phyloP scores from a whole-genome alignment of 1,140 invertebrate species.

The Brachionus plicatilis region DNA sequence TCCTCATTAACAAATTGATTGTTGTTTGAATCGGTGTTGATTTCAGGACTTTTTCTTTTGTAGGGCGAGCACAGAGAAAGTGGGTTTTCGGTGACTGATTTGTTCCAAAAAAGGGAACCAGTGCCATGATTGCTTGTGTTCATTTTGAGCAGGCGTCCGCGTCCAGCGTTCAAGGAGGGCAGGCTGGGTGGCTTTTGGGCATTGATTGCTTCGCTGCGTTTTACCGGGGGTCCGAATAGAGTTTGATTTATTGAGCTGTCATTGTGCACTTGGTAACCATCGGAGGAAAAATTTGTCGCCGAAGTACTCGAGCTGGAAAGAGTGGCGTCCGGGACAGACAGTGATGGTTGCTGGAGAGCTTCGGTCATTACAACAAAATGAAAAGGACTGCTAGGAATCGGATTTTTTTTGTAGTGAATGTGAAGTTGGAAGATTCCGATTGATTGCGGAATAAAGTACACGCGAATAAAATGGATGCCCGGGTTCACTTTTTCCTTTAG shows the following conservation, averaged over 20 bases:
- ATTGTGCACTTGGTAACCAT: neutral
- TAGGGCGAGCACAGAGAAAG: neutral
- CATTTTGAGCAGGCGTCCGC: neutral
- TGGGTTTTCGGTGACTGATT: neutral
- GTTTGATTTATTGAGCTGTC: neutral
- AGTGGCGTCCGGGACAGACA: neutral
- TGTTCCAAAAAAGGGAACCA: neutral
- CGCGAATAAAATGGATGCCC: neutral
- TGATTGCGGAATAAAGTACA: neutral
- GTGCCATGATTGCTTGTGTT: neutral
- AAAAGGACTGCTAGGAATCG: conserved; percentile 29
- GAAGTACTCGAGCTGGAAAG: neutral
- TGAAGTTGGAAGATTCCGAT: neutral
- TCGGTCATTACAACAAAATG: conserved; percentile 7
- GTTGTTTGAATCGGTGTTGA: neutral
- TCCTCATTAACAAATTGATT: neutral
- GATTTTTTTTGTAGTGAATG: neutral
- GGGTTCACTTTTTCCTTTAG: neutral
- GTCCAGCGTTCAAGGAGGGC: neutral
- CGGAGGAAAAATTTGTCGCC: neutral
- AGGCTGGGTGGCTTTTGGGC: neutral
- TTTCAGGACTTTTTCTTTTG: conserved; percentile 8
- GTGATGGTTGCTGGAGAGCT: neutral
- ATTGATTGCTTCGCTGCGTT: neutral
- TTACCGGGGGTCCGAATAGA: neutral